phyloP scores from a whole-genome alignment of 1,140 invertebrate genomes.

The Bilobella aurantiaca region DNA sequence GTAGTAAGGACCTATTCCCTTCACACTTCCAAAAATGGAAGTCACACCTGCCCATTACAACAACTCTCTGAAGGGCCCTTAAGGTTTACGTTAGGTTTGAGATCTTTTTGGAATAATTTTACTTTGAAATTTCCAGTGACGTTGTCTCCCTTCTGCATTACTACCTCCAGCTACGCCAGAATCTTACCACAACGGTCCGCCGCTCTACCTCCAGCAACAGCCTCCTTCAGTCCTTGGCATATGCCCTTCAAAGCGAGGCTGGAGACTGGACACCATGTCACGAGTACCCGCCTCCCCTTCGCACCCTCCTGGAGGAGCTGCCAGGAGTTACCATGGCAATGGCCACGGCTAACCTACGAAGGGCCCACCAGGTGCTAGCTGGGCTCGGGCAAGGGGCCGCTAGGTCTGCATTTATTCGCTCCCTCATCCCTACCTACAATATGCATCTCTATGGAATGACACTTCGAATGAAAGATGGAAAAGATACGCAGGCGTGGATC shows the following conservation, averaged over 20 bases:
- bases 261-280: slow-evolving; percentile 53
- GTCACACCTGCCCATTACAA: too few relatives aligned
- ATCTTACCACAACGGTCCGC: slow-evolving; percentile 51
- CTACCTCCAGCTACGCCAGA: slow-evolving; percentile 83
- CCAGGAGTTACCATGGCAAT: not conserved
- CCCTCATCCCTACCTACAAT: slow-evolving; percentile 32
- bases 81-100: too few relatives aligned
- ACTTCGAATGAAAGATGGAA: slow-evolving; percentile 31
- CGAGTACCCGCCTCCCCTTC: slow-evolving; percentile 26
- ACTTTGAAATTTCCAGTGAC: too few relatives aligned
- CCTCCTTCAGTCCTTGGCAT: slow-evolving; percentile 53
- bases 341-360: not conserved
- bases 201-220: too few relatives aligned
- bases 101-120: too few relatives aligned
- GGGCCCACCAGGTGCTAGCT: slow-evolving; percentile 23
- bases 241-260: slow-evolving; percentile 81
- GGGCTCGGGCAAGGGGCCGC: slow-evolving; percentile 26
- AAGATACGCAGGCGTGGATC: slow-evolving; percentile 29
- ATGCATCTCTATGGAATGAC: slow-evolving; percentile 33
- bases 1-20: too few relatives aligned
- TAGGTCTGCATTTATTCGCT: slow-evolving; percentile 29
- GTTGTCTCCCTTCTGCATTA: slow-evolving; percentile 82
- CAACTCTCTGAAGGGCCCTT: too few relatives aligned
- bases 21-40: slow-evolving; percentile 10
- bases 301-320: not conserved